A percentile compares a stretch with the other conserved stretches of the same genome.
Evolutionary conservation across 2,888 invertebrate genomes (phyloP).

Genomic region (Acanthosepion pharaonis): DNA sequence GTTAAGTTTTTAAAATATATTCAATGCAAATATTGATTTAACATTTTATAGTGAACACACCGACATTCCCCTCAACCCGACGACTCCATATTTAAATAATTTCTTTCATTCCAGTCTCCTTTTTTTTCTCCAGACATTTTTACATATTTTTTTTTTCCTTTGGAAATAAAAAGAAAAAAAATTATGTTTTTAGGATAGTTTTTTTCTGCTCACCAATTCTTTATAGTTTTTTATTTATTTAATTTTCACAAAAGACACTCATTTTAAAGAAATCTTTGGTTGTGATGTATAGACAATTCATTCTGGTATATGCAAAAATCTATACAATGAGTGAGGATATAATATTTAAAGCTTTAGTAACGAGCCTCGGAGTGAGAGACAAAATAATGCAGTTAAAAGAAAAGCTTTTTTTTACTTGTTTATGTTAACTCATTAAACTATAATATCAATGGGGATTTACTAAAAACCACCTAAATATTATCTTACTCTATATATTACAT

Average conservation of each 20-base stretch:
- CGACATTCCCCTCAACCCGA: not conserved
- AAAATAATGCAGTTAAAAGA: no score
- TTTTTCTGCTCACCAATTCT: not conserved
- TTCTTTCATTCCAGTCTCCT: not conserved
- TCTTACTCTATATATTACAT: no score
- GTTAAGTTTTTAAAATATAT: constrained; percentile 12
- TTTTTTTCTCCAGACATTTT: not conserved
- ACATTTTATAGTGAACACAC: not conserved
- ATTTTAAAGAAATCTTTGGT: no score
- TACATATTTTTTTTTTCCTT: not conserved
- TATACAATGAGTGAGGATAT: no score
- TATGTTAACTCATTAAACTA: no score
- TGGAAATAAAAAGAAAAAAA: not conserved
- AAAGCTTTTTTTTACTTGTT: no score
- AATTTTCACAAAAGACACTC: not conserved
- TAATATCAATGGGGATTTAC: no score
- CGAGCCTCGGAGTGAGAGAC: no score
- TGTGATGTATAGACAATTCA: no score
- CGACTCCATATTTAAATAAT: not conserved
- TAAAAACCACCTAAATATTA: no score
- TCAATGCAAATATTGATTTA: constrained; percentile 18
- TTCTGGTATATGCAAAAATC: no score
- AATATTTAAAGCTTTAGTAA: no score
- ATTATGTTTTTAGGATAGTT: not conserved
- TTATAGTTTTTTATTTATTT: not conserved